Conservation (phyloP, 1,140 invertebrate species). For the Solen grandis region DNA sequence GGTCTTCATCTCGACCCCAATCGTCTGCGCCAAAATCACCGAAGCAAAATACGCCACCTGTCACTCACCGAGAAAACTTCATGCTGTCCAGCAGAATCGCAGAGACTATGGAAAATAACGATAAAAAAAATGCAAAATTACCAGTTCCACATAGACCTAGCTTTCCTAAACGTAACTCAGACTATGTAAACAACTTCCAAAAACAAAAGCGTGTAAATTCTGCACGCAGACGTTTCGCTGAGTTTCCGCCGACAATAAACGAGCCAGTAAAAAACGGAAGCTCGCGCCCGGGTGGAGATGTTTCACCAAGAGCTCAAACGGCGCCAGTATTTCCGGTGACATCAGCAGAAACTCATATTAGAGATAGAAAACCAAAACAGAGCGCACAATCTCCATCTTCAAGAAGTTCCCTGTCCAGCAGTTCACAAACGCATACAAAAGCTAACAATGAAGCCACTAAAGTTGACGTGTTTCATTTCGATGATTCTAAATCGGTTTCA, state of each 20-base stretch:
- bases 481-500: slow-evolving; percentile 44
- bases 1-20: not conserved
- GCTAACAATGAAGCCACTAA: slow-evolving; percentile 22
- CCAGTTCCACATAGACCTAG: not conserved
- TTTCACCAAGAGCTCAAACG: slow-evolving; percentile 43
- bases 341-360: slow-evolving; percentile 11
- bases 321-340: slow-evolving; percentile 47
- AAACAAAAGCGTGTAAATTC: slow-evolving; percentile 65
- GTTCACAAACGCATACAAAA: not conserved
- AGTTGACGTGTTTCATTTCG: slow-evolving; percentile 45
- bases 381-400: not conserved
- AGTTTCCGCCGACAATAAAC: slow-evolving; percentile 25
- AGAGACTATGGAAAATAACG: not conserved
- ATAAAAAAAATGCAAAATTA: slow-evolving; percentile 4
- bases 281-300: too few species aligned
- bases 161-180: slow-evolving; percentile 64
- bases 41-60: not conserved
- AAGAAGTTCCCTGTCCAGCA: not conserved
- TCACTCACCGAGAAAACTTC: slow-evolving; percentile 7
- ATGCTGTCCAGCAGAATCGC: slow-evolving; percentile 24
- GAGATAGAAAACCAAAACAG: not conserved
- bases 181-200: slow-evolving; percentile 63
- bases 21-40: slow-evolving; percentile 1
- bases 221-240: slow-evolving; percentile 55
- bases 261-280: not conserved